Evolutionary conservation across 2,797 vertebrate species (phyloP).

Genomic region (Acanthurus tractus): DNA sequence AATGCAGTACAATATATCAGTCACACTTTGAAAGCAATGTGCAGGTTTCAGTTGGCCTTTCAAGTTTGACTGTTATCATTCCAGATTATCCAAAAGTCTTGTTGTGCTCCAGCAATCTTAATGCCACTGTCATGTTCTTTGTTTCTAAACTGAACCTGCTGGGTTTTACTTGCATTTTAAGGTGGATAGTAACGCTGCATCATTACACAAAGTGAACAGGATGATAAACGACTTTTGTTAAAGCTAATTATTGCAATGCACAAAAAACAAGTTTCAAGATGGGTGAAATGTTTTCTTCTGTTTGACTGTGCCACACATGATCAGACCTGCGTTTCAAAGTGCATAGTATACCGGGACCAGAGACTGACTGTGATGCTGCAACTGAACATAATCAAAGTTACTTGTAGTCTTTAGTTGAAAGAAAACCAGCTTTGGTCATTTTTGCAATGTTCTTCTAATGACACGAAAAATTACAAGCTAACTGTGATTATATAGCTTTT

Average conservation of each 20-base stretch:
- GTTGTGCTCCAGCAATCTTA: not conserved
- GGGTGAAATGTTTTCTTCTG: constrained; percentile 8
- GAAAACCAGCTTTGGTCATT: constrained; percentile 38
- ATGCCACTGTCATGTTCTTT: not conserved
- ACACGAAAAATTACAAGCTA: constrained; percentile 1
- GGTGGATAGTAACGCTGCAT: constrained; percentile 1
- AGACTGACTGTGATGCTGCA: constrained; percentile 12
- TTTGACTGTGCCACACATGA: constrained; percentile 15
- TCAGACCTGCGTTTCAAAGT: constrained; percentile 56
- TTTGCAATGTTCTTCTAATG: not conserved
- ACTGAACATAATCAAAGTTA: not conserved
- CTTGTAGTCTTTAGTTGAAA: constrained; percentile 2
- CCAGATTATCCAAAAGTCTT: not conserved
- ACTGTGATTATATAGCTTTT: not conserved
- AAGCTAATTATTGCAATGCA: not conserved
- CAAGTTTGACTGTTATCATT: not conserved
- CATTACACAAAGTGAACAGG: constrained; percentile 1
- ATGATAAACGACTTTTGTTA: not conserved
- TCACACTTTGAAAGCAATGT: not conserved
- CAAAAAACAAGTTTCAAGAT: constrained; percentile 9
- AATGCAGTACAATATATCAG: not conserved
- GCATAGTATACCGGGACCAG: constrained; percentile 33
- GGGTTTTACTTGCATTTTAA: not conserved
- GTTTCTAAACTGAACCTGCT: not conserved
- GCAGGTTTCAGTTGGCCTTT: not conserved